Percentiles rank a stretch among this genome's conserved stretches.
These are phyloP conservation scores for Agonopterix alstromeriana DNA, from an alignment of 2,888 invertebrate species.

Conservation along the genomic window DNA sequence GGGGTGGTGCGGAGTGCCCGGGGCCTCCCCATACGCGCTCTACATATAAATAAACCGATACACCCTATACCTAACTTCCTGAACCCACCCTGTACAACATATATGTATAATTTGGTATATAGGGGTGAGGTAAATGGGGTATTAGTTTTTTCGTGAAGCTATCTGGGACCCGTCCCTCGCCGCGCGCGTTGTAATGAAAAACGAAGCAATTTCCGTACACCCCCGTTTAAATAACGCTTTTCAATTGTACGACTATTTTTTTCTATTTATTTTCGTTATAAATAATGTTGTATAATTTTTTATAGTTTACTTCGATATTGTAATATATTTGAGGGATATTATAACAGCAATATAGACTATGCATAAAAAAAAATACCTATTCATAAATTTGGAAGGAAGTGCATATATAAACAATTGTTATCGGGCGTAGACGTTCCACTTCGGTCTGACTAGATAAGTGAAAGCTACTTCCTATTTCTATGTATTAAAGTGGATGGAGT, in stretches of 20 bases:
- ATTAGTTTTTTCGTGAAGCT: conserved; percentile 65
- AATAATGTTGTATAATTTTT: too few species aligned
- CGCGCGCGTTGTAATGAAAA: conserved; percentile 59
- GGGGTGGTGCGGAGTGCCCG: conserved; percentile 44
- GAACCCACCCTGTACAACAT: conserved; percentile 27
- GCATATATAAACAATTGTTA: too few species aligned
- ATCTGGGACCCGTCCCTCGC: conserved; percentile 44
- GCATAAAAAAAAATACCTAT: too few species aligned
- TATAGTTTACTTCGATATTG: too few species aligned
- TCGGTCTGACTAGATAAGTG: too few species aligned
- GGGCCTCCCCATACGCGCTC: conserved; percentile 62
- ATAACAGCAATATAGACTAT: too few species aligned
- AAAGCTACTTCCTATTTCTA: too few species aligned
- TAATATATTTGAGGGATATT: too few species aligned
- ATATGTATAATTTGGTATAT: conserved; percentile 5
- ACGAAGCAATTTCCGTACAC: conserved; percentile 56
- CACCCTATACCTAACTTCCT: conserved; percentile 48
- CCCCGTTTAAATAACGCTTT: conserved; percentile 1
- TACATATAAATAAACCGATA: conserved; percentile 72
- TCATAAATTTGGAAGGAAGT: too few species aligned
- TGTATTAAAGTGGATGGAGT: too few species aligned
- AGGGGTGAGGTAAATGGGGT: conserved; percentile 58
- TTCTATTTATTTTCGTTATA: neutral
- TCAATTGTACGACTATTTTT: neutral
- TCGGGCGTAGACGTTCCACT: too few species aligned